Base-by-base conservation (phyloP, 35 echinoderm and acorn worm genomes). In the Apostichopus californicus region DNA sequence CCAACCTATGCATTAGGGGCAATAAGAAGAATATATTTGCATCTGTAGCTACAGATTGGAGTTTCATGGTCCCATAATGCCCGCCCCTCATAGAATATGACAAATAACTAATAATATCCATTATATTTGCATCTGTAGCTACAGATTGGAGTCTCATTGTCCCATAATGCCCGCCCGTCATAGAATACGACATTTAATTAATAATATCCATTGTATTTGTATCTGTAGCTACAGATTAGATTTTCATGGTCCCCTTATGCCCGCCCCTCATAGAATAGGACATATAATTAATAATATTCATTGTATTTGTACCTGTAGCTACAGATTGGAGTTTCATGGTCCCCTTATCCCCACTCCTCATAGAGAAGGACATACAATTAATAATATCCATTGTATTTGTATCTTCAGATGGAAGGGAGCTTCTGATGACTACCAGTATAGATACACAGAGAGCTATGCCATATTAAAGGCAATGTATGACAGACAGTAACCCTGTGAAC, bases 401-500 rank as follows among this genome's bases (percentile, higher is more conserved):
- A 57, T 63, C 59, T 88, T 3, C 86, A 98, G 96, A 61, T 98
- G 96, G 96, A 98, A 98, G 77, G 84, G 77, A 46, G 92, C 94
- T 17, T 94, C 96, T 10, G 94, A 98, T 88, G 81, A 90, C 59
- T 95, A 98, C 79, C 96, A 98, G 63, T 92, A 87, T 4, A 83
- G 94, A 81, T 95, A 98, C 83, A 92, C 73, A 56, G 96, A 98
- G 77, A 98, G 96, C 77, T 98, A 98, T 68, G 66, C 56, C 46
- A 87, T 95, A 65, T 89, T 98, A 64, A 98, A 98, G 87, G 88
- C 94, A 15, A 98, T 98, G 96, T 98, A 95, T 93, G 96, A 98
- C 57, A 91, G 96, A 70, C 93, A 94, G 87, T 96, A 65, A 77
- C 53, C 58, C 34, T 46, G 34, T 46, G 34, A 46, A 46, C 2